These are phyloP conservation scores for Heliconius hewitsoni DNA, from an alignment of 1,140 invertebrate species.

Conservation along the genomic window DNA sequence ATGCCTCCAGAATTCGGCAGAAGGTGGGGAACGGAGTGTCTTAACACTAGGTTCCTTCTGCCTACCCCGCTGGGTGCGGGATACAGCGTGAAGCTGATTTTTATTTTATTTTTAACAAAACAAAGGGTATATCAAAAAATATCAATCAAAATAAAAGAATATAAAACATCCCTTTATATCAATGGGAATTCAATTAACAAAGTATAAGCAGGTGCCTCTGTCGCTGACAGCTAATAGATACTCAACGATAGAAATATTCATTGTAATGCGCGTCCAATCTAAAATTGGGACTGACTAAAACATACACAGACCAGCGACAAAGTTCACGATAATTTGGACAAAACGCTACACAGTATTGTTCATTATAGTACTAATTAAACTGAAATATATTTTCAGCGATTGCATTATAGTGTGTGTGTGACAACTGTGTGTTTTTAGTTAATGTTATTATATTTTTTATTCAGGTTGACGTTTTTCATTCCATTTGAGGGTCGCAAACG, in stretches of 20 bases:
- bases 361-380: conserved; percentile 14
- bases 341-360: conserved; percentile 17
- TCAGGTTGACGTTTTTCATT: not conserved
- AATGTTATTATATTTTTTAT: not conserved
- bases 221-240: conserved; percentile 57
- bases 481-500: too few species aligned
- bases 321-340: conserved; percentile 8
- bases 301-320: not conserved
- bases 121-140: not conserved
- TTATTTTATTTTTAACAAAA: not conserved
- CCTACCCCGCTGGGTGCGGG: too few species aligned
- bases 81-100: too few species aligned
- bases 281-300: conserved; percentile 18
- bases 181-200: conserved; percentile 66
- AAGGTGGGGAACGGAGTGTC: too few species aligned
- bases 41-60: too few species aligned
- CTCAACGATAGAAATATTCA: conserved; percentile 36
- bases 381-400: conserved; percentile 15
- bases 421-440: not conserved
- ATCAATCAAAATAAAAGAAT: not conserved
- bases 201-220: conserved; percentile 57
- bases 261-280: conserved; percentile 39
- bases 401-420: not conserved
- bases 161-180: conserved; percentile 44
- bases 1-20: too few species aligned